Conservation (phyloP, 2,113 vertebrate genomes). For the Formicarius rufipectus region DNA sequence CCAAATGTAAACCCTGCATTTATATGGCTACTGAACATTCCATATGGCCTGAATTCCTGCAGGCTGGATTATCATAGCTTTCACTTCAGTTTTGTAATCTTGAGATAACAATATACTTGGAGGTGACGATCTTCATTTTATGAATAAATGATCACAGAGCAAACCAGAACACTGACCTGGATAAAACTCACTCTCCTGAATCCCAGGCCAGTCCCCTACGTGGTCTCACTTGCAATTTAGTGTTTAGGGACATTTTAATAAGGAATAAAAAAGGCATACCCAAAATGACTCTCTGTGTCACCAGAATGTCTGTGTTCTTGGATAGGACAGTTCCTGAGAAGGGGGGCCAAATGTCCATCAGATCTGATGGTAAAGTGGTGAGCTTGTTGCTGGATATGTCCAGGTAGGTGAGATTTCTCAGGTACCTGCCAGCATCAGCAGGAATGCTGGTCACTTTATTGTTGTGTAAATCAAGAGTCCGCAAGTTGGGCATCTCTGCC, state of each 20-base stretch:
- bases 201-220: not conserved
- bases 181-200: not conserved
- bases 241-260: not conserved
- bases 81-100: not conserved
- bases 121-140: not conserved
- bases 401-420: constrained; percentile 88
- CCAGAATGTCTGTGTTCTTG: constrained; percentile 50
- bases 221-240: not conserved
- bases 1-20: not conserved
- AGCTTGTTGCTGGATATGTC: constrained; percentile 96
- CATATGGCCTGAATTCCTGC: not conserved
- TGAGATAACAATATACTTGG: not conserved
- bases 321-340: constrained; percentile 62
- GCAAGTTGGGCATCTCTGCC: constrained; percentile 86
- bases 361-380: constrained; percentile 85
- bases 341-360: constrained; percentile 93
- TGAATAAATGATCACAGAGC: not conserved
- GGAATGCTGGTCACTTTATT: constrained; percentile 85
- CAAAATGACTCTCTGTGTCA: constrained; percentile 80
- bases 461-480: constrained; percentile 91
- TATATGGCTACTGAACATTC: not conserved
- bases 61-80: not conserved
- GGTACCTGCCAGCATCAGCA: constrained; percentile 75
- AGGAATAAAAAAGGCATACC: constrained; percentile 70
- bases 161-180: not conserved